A percentile compares a stretch with the other conserved stretches of the same genome.
Evolutionary conservation across 2,888 invertebrate species (phyloP).

Genomic region (Stenurella melanura): DNA sequence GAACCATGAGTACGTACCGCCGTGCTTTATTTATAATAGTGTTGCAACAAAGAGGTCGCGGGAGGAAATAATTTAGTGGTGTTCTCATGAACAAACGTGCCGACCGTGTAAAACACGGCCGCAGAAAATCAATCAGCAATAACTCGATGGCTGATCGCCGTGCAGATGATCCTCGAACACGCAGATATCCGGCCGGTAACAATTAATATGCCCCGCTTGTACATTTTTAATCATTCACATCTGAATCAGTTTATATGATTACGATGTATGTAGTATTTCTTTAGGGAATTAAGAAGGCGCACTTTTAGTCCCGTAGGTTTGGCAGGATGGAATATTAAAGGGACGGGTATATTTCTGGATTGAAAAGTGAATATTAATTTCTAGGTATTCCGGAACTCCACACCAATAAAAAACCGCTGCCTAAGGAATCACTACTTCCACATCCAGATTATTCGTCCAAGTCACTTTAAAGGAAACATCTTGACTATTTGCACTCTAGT

Average conservation of each 20-base stretch:
- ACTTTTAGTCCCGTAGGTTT: background rate
- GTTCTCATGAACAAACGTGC: conserved; percentile 69
- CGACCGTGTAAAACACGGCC: conserved; percentile 70
- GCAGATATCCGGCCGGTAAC: conserved; percentile 56
- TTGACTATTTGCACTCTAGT: too few species aligned
- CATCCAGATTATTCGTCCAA: too few species aligned
- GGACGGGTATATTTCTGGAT: too few species aligned
- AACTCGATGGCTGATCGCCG: conserved; percentile 63
- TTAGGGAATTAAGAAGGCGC: background rate
- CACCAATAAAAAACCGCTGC: too few species aligned
- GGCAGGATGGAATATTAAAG: background rate
- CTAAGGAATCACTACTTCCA: too few species aligned
- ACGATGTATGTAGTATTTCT: background rate
- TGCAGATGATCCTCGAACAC: conserved; percentile 59
- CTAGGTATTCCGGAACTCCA: too few species aligned
- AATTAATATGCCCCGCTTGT: conserved; percentile 35
- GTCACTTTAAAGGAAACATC: too few species aligned
- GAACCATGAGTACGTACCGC: conserved; percentile 60
- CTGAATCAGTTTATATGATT: background rate
- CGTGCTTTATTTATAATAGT: conserved; percentile 65
- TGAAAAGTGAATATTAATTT: too few species aligned
- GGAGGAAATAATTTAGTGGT: conserved; percentile 72
- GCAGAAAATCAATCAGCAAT: conserved; percentile 71
- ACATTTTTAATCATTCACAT: conserved; percentile 26
- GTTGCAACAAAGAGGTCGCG: conserved; percentile 67